Evolutionary conservation across 2,113 vertebrate genomes (phyloP).

Genomic region (Vulpes lagopus): DNA sequence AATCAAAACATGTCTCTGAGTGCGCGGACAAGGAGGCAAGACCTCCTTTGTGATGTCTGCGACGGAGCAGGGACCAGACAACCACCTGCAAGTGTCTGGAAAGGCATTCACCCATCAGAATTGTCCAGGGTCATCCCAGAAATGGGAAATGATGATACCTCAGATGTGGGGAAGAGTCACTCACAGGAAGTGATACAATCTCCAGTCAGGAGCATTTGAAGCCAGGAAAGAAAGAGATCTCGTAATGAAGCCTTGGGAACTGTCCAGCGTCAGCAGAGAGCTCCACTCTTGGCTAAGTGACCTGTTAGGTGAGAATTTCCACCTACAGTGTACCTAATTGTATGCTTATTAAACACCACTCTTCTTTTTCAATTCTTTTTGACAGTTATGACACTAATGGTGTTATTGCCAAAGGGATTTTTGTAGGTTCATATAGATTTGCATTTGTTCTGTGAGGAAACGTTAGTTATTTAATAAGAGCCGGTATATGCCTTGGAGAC

Average conservation of each 20-base stretch:
- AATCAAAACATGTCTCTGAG: neutral
- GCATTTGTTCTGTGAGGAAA: constrained; percentile 20
- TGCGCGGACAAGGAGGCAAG: neutral
- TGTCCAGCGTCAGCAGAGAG: constrained; percentile 21
- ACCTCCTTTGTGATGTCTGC: neutral
- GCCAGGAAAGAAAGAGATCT: neutral
- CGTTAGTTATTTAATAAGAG: constrained; percentile 28
- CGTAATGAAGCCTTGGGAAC: neutral
- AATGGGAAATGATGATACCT: neutral
- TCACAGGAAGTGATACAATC: neutral
- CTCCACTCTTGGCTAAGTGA: neutral
- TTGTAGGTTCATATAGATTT: constrained; percentile 44
- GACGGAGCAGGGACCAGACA: neutral
- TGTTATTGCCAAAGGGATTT: constrained; percentile 51
- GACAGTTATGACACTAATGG: constrained; percentile 18
- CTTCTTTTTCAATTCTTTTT: neutral
- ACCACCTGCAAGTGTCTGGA: neutral
- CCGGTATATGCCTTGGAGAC: constrained; percentile 47
- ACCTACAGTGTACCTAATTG: neutral
- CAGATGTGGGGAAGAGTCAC: neutral
- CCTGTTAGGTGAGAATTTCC: neutral
- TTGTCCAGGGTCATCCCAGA: neutral
- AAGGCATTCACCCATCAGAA: neutral
- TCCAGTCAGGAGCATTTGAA: neutral
- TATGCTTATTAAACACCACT: neutral